These are phyloP conservation scores for Petromus typicus DNA, from an alignment of 2,113 vertebrate species.

Conservation along the genomic window DNA sequence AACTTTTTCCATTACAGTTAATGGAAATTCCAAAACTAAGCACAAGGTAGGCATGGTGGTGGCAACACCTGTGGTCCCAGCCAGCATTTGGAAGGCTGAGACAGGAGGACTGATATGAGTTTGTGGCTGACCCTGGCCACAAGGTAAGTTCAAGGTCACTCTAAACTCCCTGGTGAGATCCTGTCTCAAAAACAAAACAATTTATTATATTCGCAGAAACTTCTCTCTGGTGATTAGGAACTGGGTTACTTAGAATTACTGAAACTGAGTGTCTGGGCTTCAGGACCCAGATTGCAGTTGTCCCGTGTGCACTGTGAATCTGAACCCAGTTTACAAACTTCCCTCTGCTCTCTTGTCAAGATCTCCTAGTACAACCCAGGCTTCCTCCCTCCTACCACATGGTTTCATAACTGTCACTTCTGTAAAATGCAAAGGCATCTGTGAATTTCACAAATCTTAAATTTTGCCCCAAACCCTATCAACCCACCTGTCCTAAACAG, in stretches of 20 bases:
- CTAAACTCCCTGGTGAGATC: not conserved
- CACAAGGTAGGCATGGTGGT: not conserved
- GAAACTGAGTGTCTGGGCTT: not conserved
- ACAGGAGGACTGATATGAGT: not conserved
- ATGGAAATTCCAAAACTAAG: constrained; percentile 8
- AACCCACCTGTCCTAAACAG: not conserved
- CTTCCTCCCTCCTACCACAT: not conserved
- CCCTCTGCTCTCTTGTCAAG: not conserved
- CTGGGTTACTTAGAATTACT: not conserved
- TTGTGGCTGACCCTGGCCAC: no score
- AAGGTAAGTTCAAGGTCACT: not conserved
- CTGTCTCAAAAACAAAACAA: not conserved
- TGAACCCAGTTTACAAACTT: not conserved
- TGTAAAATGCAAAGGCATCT: not conserved
- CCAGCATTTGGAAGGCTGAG: not conserved
- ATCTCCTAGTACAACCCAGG: not conserved
- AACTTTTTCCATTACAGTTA: not conserved
- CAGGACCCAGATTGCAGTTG: not conserved
- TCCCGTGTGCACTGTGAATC: not conserved
- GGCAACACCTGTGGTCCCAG: not conserved
- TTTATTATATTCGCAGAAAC: constrained; percentile 33
- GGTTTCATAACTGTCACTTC: not conserved
- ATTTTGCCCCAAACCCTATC: not conserved
- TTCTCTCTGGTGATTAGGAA: not conserved
- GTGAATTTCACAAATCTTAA: constrained; percentile 20